These are phyloP conservation scores for Leptogaster cylindrica DNA, from an alignment of 2,888 invertebrate species.

Conservation along the genomic window DNA sequence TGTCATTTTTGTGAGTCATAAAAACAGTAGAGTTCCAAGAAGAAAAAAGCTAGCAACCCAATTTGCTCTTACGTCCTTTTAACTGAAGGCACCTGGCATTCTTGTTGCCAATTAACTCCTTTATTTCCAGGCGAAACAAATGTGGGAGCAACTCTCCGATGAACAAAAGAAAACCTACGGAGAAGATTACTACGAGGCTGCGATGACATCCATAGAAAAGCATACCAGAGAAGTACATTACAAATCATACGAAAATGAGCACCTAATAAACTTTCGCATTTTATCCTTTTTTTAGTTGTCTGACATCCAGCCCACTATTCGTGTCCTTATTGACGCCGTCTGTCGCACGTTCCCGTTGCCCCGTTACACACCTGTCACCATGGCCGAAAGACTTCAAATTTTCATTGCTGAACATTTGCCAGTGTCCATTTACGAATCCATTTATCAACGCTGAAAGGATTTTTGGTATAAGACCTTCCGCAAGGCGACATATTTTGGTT, in stretches of 20 bases:
- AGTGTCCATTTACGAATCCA: conserved; percentile 78
- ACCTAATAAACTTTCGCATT: background rate
- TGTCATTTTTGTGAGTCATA: too few relatives aligned
- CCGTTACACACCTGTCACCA: conserved; percentile 83
- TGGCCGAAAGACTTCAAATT: conserved; percentile 79
- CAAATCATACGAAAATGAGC: too few relatives aligned
- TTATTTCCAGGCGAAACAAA: conserved; percentile 71
- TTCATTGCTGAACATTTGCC: conserved; percentile 82
- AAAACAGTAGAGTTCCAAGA: too few relatives aligned
- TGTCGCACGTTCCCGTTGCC: conserved; percentile 82
- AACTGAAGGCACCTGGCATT: too few relatives aligned
- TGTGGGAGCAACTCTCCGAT: conserved; percentile 80
- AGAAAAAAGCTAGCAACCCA: too few relatives aligned
- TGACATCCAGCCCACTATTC: conserved; percentile 77
- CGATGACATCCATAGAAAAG: conserved; percentile 78
- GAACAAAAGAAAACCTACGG: conserved; percentile 82
- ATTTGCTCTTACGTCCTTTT: too few relatives aligned
- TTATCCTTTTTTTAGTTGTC: conserved; percentile 68
- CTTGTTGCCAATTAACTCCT: conserved; percentile 47
- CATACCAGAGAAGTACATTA: conserved; percentile 69
- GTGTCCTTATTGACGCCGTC: conserved; percentile 78
- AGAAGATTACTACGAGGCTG: conserved; percentile 82
- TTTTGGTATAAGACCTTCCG: background rate
- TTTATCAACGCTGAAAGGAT: conserved; percentile 66
- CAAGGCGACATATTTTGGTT: background rate